phyloP scores from a whole-genome alignment of 2,113 vertebrate genomes.

The Aptenodytes patagonicus region DNA sequence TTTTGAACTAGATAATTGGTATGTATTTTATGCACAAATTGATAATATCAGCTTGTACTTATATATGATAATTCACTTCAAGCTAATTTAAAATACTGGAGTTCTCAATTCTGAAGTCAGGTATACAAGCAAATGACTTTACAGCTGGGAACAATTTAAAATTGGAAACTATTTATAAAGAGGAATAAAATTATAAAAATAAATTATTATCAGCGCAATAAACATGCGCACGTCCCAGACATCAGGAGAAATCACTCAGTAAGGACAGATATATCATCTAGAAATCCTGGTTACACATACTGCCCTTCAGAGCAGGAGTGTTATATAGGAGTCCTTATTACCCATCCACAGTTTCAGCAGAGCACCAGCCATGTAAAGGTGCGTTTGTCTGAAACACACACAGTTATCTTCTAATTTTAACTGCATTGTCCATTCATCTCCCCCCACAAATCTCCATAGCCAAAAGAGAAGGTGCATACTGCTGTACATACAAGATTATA shows the following conservation, averaged over 20 bases:
- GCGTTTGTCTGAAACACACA: not conserved
- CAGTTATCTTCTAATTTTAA: not conserved
- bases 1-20: not conserved
- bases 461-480: not conserved
- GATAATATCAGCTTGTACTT: not conserved
- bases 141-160: not conserved
- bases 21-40: not conserved
- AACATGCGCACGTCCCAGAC: not conserved
- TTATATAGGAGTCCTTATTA: not conserved
- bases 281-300: not conserved
- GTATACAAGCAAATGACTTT: not conserved
- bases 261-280: not conserved
- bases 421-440: not conserved
- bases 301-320: not conserved
- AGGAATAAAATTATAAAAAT: not conserved
- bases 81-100: not conserved
- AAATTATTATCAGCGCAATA: not conserved
- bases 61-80: not conserved
- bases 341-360: not conserved
- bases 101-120: not conserved
- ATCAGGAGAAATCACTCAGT: not conserved
- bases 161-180: not conserved
- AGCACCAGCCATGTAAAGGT: not conserved
- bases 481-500: not conserved
- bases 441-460: not conserved